Evolutionary conservation across 1,140 invertebrate species (phyloP).

Genomic region (Grapholita molesta): DNA sequence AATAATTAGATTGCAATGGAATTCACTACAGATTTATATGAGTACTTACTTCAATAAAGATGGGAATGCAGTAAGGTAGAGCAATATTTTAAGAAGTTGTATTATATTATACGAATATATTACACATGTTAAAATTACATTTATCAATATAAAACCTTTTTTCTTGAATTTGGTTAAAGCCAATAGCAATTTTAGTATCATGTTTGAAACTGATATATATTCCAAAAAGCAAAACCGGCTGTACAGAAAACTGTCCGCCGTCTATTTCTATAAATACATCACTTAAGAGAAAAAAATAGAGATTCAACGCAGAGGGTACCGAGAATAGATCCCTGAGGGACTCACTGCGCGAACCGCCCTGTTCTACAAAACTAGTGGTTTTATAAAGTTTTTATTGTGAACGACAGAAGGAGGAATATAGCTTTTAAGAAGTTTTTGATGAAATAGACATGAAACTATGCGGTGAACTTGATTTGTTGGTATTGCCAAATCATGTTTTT

Average conservation of each 20-base stretch:
- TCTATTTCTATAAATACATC: slow-evolving; percentile 71
- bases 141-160: no score
- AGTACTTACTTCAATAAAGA: background rate
- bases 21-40: background rate
- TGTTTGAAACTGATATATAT: background rate
- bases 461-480: slow-evolving; percentile 4
- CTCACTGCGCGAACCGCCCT: slow-evolving; percentile 51
- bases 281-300: slow-evolving; percentile 67
- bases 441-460: background rate
- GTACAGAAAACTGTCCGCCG: slow-evolving; percentile 41
- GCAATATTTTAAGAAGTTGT: background rate
- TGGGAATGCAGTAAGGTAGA: background rate
- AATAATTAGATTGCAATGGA: slow-evolving; percentile 10
- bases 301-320: slow-evolving; percentile 49
- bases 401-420: background rate
- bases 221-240: slow-evolving; percentile 5
- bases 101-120: background rate
- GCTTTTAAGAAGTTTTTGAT: slow-evolving; percentile 5
- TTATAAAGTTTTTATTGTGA: slow-evolving; percentile 10
- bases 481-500: background rate
- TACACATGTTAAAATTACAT: no score
- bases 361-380: slow-evolving; percentile 33
- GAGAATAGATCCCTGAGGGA: slow-evolving; percentile 72
- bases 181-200: background rate
- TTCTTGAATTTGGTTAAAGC: background rate